Evolutionary conservation across 2,888 invertebrate species (phyloP).

Genomic region (Chaitophorus viminalis): DNA sequence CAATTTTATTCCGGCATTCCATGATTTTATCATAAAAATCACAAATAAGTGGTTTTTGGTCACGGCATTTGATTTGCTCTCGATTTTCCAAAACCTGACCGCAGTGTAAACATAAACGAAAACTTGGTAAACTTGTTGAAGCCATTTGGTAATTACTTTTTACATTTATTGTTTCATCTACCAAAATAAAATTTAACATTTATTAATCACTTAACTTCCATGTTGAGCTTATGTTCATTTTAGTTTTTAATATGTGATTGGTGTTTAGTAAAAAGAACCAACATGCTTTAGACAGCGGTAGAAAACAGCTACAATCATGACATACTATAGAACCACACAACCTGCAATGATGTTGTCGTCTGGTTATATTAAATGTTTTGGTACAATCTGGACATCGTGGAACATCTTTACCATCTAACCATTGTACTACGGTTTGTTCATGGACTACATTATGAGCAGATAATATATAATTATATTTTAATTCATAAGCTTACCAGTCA

Average conservation of each 20-base stretch:
- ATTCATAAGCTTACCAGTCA: neutral
- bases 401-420: constrained; percentile 92
- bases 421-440: constrained; percentile 81
- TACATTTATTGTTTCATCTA: constrained; percentile 55
- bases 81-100: constrained; percentile 55
- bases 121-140: constrained; percentile 10
- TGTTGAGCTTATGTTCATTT: neutral
- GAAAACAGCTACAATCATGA: constrained; percentile 87
- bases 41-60: constrained; percentile 30
- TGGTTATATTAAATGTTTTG: constrained; percentile 83
- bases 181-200: neutral
- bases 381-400: constrained; percentile 92
- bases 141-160: neutral
- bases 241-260: neutral
- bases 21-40: constrained; percentile 53
- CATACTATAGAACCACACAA: constrained; percentile 95
- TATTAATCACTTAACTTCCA: neutral
- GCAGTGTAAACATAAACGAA: constrained; percentile 51
- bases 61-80: constrained; percentile 53
- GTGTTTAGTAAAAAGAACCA: constrained; percentile 67
- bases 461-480: neutral
- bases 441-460: constrained; percentile 68
- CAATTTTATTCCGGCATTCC: constrained; percentile 55
- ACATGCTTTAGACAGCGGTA: constrained; percentile 83
- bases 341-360: constrained; percentile 95